These are phyloP conservation scores for Sebastiscus tertius DNA, from an alignment of 2,797 vertebrate genomes.

Conservation along the genomic window DNA sequence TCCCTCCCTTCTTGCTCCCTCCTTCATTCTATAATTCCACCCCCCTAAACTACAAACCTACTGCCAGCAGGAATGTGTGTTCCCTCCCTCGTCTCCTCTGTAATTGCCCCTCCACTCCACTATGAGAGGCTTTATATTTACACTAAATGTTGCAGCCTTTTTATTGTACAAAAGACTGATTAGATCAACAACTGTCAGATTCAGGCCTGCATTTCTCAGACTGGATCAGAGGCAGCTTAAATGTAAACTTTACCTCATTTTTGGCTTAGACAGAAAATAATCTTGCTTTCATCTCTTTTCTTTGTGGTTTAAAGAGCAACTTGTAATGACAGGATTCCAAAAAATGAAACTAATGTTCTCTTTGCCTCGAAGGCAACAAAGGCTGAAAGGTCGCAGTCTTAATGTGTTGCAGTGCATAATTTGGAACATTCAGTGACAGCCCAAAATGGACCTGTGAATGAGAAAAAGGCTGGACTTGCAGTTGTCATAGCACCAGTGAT, in stretches of 20 bases:
- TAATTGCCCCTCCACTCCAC: conserved; percentile 63
- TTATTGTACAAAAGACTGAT: conserved; percentile 8
- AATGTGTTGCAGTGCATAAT: conserved; percentile 31
- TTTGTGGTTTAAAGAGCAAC: background rate
- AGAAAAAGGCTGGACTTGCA: conserved; percentile 52
- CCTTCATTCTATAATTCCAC: conserved; percentile 66
- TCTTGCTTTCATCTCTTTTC: background rate
- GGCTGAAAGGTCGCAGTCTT: conserved; percentile 33
- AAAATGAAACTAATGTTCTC: conserved; percentile 1
- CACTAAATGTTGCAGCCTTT: conserved; percentile 36
- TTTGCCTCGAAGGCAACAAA: background rate
- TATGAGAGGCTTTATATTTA: conserved; percentile 57
- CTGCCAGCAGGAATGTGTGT: conserved; percentile 69
- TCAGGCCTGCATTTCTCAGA: background rate
- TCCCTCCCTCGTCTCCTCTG: conserved; percentile 63
- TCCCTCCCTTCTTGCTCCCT: conserved; percentile 39
- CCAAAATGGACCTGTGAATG: conserved; percentile 69
- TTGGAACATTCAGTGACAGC: conserved; percentile 32
- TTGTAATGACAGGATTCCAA: background rate
- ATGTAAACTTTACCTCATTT: background rate
- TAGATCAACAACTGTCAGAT: conserved; percentile 19
- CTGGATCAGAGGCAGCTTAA: background rate
- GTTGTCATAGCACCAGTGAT: conserved; percentile 80
- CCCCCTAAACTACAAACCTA: conserved; percentile 64
- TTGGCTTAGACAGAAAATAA: background rate